Conservation (phyloP, 2,113 vertebrate genomes). For the Plestiodon gilberti region DNA sequence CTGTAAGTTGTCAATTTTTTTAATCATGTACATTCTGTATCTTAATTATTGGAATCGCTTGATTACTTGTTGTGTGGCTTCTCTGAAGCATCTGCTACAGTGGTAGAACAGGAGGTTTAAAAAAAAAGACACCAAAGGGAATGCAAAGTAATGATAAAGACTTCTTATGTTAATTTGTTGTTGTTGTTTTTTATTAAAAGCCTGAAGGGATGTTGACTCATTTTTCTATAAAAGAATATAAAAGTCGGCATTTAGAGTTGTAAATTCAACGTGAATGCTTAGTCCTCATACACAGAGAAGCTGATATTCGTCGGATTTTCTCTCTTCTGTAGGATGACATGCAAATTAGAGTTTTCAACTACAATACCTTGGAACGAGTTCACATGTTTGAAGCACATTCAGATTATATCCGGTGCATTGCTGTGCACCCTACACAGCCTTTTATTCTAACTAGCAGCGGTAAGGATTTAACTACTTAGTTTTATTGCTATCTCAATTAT, state of each 20-base stretch:
- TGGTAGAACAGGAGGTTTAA: background rate
- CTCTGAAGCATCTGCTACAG: no score
- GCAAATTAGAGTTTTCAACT: slow-evolving; percentile 99
- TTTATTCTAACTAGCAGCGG: slow-evolving; percentile 98
- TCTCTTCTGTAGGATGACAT: slow-evolving; percentile 89
- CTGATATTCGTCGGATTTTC: slow-evolving; percentile 13
- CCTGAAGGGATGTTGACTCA: background rate
- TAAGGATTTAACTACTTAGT: slow-evolving; percentile 62
- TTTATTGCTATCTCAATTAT: background rate
- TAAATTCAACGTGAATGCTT: background rate
- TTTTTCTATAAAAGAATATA: background rate
- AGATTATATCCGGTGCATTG: slow-evolving; percentile 98
- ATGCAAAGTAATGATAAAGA: background rate
- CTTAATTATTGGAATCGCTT: background rate
- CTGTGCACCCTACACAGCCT: slow-evolving; percentile 97
- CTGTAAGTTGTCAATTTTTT: slow-evolving; percentile 79
- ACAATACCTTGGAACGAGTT: slow-evolving; percentile 96
- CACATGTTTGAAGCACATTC: slow-evolving; percentile 99
- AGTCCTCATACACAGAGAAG: background rate
- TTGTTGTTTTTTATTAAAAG: background rate
- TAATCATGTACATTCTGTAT: background rate
- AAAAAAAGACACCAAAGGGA: background rate
- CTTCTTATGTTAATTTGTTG: no score
- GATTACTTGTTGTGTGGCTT: background rate
- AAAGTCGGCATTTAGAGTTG: background rate